These are phyloP conservation scores for Phania funesta DNA, from an alignment of 2,888 invertebrate species.

Conservation along the genomic window DNA sequence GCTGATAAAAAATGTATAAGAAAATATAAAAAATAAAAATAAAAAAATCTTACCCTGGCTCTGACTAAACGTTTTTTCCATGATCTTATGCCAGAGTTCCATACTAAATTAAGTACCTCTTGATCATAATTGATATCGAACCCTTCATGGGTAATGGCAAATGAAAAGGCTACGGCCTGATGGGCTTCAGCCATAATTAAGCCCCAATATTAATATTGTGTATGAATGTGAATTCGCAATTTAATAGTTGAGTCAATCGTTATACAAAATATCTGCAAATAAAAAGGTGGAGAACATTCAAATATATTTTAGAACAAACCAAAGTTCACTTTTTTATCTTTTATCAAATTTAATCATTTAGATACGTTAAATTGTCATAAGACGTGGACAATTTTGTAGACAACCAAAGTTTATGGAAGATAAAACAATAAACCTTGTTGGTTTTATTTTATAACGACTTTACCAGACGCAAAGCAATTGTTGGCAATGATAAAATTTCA, in stretches of 20 bases:
- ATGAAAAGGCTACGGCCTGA: slow-evolving; percentile 98
- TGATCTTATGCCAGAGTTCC: slow-evolving; percentile 96
- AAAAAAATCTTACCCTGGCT: slow-evolving; percentile 87
- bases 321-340: too few relatives aligned
- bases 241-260: too few relatives aligned
- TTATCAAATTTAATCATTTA: background rate
- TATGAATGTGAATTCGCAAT: too few relatives aligned
- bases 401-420: background rate
- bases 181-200: slow-evolving; percentile 97
- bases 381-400: background rate
- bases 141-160: slow-evolving; percentile 98
- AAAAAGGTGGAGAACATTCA: background rate
- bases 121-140: slow-evolving; percentile 98
- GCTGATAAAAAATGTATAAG: too few relatives aligned
- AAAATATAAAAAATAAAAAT: too few relatives aligned
- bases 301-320: too few relatives aligned
- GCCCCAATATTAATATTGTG: slow-evolving; percentile 14
- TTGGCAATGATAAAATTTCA: background rate
- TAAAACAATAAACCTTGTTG: background rate
- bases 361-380: background rate
- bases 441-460: background rate
- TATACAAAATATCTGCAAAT: slow-evolving; percentile 35
- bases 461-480: background rate
- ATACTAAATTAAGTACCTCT: slow-evolving; percentile 96
- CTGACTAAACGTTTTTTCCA: slow-evolving; percentile 96